Percentiles rank a stretch among this genome's conserved stretches.
Evolutionary conservation across 2,797 vertebrate species (phyloP).

Genomic region (Oryzias sinensis): DNA sequence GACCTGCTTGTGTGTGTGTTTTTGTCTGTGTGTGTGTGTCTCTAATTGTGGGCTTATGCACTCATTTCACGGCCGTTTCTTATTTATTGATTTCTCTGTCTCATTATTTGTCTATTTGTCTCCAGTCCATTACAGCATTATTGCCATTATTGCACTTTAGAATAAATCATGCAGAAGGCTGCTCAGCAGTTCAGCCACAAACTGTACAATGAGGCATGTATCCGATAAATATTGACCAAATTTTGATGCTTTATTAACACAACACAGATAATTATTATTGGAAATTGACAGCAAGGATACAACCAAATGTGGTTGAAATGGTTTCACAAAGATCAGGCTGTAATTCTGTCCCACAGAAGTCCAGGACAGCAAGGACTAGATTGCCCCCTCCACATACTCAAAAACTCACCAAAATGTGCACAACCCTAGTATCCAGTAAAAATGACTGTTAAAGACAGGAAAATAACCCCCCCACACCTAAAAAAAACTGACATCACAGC

Average conservation of each 20-base stretch:
- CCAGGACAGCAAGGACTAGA: background rate
- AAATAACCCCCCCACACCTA: too few species aligned
- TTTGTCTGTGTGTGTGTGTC: background rate
- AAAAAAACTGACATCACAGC: too few species aligned
- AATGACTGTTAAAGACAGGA: too few species aligned
- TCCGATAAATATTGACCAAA: conserved; percentile 49
- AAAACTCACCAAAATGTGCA: too few species aligned
- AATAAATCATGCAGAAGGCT: conserved; percentile 59
- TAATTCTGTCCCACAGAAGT: conserved; percentile 18
- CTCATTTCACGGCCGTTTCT: conserved; percentile 63
- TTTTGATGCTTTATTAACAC: conserved; percentile 61
- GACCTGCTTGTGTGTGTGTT: background rate
- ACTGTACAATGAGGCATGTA: conserved; percentile 50
- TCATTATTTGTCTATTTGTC: conserved; percentile 71
- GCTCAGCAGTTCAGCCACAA: conserved; percentile 39
- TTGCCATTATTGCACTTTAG: conserved; percentile 61
- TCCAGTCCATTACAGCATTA: conserved; percentile 60
- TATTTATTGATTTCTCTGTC: conserved; percentile 71
- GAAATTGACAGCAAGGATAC: conserved; percentile 57
- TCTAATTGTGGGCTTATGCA: conserved; percentile 31
- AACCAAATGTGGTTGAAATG: conserved; percentile 35
- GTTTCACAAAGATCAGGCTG: conserved; percentile 15
- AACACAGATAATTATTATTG: conserved; percentile 57
- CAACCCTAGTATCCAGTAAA: too few species aligned
- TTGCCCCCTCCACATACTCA: background rate